phyloP scores from a whole-genome alignment of 37 sponge, comb jelly and placozoan species.

The Amphimedon queenslandica region DNA sequence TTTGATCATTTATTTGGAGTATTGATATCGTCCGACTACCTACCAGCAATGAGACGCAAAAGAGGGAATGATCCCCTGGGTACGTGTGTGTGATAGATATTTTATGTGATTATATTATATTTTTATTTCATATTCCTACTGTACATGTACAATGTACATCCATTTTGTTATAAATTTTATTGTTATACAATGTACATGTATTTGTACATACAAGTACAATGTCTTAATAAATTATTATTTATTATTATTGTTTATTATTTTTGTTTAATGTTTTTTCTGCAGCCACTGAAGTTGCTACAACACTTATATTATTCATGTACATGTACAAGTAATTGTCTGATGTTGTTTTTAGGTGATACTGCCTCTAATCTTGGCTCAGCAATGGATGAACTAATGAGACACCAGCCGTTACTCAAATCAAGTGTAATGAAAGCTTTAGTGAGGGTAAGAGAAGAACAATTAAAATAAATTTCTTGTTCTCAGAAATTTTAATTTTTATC shows the following conservation, averaged over 20 bases:
- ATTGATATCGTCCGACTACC: slow-evolving; percentile 85
- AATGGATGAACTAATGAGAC: slow-evolving; percentile 98
- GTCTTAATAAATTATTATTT: not conserved
- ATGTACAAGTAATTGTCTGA: not conserved
- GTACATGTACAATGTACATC: too few species aligned
- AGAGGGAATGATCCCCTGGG: slow-evolving; percentile 69
- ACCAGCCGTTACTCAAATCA: slow-evolving; percentile 84
- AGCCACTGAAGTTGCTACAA: slow-evolving; percentile 88
- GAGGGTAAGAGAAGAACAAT: slow-evolving; percentile 31
- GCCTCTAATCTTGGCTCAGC: slow-evolving; percentile 86
- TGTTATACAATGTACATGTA: not conserved
- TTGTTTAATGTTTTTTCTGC: not conserved
- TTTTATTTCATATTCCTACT: too few species aligned
- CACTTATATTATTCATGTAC: slow-evolving; percentile 54
- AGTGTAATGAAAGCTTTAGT: slow-evolving; percentile 82
- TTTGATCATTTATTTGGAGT: slow-evolving; percentile 91
- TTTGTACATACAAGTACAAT: not conserved
- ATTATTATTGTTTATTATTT: too few species aligned
- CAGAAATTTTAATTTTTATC: too few species aligned
- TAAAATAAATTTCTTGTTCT: too few species aligned
- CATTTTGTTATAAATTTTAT: not conserved
- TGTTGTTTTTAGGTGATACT: slow-evolving; percentile 83
- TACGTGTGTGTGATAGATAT: not conserved
- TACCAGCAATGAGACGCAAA: slow-evolving; percentile 90
- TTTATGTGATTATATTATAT: not conserved